Evolutionary conservation across 2,113 vertebrate genomes (phyloP).

Genomic region (Apteryx owenii): DNA sequence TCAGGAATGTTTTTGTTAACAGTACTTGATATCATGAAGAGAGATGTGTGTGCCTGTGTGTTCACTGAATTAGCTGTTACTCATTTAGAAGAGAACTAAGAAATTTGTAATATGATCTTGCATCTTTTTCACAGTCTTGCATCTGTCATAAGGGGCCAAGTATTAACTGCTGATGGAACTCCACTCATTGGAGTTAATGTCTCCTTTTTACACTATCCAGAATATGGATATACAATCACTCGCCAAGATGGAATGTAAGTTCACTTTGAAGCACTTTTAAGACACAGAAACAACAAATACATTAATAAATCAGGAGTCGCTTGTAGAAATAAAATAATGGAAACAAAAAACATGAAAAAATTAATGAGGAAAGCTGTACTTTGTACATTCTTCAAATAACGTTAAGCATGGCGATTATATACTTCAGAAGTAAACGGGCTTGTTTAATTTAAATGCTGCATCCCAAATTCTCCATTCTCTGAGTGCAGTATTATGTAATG

Average conservation of each 20-base stretch:
- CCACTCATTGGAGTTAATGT: conserved; percentile 99
- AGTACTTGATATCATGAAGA: conserved; percentile 17
- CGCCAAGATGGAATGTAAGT: conserved; percentile 98
- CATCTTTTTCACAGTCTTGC: conserved; percentile 86
- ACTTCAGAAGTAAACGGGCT: neutral
- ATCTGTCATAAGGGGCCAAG: conserved; percentile 96
- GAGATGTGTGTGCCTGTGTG: conserved; percentile 7
- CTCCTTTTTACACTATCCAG: conserved; percentile 92
- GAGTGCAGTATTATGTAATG: neutral
- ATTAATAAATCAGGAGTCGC: neutral
- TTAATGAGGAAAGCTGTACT: neutral
- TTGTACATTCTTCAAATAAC: neutral
- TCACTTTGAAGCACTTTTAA: neutral
- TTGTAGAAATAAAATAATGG: neutral
- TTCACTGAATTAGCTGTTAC: conserved; percentile 7
- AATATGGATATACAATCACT: conserved; percentile 93
- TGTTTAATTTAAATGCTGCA: neutral
- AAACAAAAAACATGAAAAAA: neutral
- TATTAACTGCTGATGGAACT: conserved; percentile 94
- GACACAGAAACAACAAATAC: neutral
- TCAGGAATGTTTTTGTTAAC: conserved; percentile 55
- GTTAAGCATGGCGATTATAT: neutral
- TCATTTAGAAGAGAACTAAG: neutral
- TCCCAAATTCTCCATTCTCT: neutral
- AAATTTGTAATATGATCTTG: conserved; percentile 35